Conservation (phyloP, 2,888 invertebrate species). For the Thalpophila matura region DNA sequence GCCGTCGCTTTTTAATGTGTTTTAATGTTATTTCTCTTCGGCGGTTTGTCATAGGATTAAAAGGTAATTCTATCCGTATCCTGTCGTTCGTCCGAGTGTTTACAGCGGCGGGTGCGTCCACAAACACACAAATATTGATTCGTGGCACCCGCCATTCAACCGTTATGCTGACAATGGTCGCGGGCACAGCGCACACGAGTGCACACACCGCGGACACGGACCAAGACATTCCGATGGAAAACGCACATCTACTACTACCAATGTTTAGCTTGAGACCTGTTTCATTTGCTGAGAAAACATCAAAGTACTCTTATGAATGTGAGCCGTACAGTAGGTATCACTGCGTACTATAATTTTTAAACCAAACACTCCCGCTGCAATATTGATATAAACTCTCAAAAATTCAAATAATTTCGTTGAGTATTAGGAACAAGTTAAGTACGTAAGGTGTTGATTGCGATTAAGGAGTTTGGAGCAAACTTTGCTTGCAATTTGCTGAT, state of each 20-base stretch:
- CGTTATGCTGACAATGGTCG: slow-evolving; percentile 62
- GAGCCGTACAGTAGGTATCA: slow-evolving; percentile 14
- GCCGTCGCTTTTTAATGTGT: slow-evolving; percentile 46
- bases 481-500: slow-evolving; percentile 33
- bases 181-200: slow-evolving; percentile 34
- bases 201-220: slow-evolving; percentile 19
- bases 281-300: slow-evolving; percentile 57
- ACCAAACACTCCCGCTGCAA: slow-evolving; percentile 40
- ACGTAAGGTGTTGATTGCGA: slow-evolving; percentile 47
- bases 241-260: slow-evolving; percentile 21
- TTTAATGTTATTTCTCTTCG: slow-evolving; percentile 51
- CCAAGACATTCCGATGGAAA: slow-evolving; percentile 46
- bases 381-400: slow-evolving; percentile 48
- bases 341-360: slow-evolving; percentile 40
- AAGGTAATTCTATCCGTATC: slow-evolving; percentile 55
- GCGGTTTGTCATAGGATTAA: slow-evolving; percentile 57
- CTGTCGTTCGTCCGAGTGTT: slow-evolving; percentile 45
- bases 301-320: slow-evolving; percentile 15
- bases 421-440: slow-evolving; percentile 31
- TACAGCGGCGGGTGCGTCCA: slow-evolving; percentile 57
- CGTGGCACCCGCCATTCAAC: slow-evolving; percentile 60
- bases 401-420: slow-evolving; percentile 34
- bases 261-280: slow-evolving; percentile 55
- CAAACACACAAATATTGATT: slow-evolving; percentile 73
- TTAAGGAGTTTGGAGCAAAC: slow-evolving; percentile 46